Evolutionary conservation across 2,797 vertebrate genomes (phyloP).

Genomic region (Acanthis flammea): DNA sequence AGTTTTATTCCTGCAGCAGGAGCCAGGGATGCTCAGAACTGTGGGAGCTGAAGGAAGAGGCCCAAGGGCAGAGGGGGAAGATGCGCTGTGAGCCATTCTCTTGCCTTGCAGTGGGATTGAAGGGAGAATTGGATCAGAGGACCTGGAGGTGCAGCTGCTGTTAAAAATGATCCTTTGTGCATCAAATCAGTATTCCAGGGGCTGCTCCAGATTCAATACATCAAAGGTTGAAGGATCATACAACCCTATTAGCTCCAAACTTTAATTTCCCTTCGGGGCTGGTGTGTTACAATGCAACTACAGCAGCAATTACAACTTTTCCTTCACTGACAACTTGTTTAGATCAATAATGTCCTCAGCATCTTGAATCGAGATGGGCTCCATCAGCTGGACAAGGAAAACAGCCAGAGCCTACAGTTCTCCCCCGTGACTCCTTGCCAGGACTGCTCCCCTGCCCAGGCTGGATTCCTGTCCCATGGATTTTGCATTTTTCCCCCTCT

Average conservation of each 20-base stretch:
- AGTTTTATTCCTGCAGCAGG: neutral
- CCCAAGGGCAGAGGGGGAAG: neutral
- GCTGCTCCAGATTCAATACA: conserved; percentile 69
- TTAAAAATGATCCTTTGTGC: conserved; percentile 64
- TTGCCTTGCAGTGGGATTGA: neutral
- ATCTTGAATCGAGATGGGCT: conserved; percentile 55
- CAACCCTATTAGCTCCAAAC: conserved; percentile 79
- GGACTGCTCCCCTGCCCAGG: neutral
- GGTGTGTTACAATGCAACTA: conserved; percentile 77
- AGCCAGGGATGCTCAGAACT: neutral
- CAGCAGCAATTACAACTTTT: conserved; percentile 80
- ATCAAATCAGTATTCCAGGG: conserved; percentile 73
- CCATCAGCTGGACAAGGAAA: neutral
- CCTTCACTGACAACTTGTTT: conserved; percentile 74
- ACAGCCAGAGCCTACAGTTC: neutral
- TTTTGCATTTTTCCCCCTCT: neutral
- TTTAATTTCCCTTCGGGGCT: conserved; percentile 81
- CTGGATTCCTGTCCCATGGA: fast-evolving
- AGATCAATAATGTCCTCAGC: conserved; percentile 73
- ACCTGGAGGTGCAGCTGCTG: neutral
- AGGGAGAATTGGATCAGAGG: neutral
- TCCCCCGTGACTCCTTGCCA: neutral
- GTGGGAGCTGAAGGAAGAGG: neutral
- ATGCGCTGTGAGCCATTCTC: neutral
- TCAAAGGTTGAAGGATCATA: conserved; percentile 78